Percentiles rank a stretch among this genome's conserved stretches.
Evolutionary conservation across 2,113 vertebrate genomes (phyloP).

Genomic region (Dasypus novemcinctus): DNA sequence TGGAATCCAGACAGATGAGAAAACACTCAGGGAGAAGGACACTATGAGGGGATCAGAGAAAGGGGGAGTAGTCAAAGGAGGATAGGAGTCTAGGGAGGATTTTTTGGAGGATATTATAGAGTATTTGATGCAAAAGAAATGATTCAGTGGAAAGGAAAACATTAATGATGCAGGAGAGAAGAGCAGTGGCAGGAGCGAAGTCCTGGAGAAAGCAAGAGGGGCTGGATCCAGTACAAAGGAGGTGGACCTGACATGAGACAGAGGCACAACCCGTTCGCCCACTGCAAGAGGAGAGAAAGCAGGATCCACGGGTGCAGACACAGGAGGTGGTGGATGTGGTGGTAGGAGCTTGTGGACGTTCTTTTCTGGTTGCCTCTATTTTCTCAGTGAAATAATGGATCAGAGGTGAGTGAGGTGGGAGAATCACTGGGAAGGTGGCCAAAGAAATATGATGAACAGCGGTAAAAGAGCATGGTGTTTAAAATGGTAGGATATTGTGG

Average conservation of each 20-base stretch:
- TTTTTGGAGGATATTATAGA: neutral
- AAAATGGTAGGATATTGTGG: neutral
- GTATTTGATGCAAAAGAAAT: neutral
- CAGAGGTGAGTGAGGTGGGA: neutral
- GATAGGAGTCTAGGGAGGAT: neutral
- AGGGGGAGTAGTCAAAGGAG: neutral
- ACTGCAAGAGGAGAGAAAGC: neutral
- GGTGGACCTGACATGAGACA: neutral
- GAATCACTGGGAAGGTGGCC: neutral
- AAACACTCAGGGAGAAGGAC: neutral
- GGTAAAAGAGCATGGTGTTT: neutral
- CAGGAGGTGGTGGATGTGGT: neutral
- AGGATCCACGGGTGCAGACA: neutral
- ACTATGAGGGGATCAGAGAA: neutral
- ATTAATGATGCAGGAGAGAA: neutral
- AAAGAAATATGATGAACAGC: neutral
- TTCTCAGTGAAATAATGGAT: neutral
- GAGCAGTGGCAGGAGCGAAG: neutral
- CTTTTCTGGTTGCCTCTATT: neutral
- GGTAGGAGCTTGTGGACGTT: neutral
- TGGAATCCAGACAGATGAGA: slow-evolving; percentile 6
- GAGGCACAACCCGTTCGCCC: neutral
- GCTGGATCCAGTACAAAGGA: neutral
- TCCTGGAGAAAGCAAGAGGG: neutral
- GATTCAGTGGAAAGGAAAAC: neutral